Evolutionary conservation across 2,888 invertebrate genomes (phyloP).

Genomic region (Lasioglossum vierecki): DNA sequence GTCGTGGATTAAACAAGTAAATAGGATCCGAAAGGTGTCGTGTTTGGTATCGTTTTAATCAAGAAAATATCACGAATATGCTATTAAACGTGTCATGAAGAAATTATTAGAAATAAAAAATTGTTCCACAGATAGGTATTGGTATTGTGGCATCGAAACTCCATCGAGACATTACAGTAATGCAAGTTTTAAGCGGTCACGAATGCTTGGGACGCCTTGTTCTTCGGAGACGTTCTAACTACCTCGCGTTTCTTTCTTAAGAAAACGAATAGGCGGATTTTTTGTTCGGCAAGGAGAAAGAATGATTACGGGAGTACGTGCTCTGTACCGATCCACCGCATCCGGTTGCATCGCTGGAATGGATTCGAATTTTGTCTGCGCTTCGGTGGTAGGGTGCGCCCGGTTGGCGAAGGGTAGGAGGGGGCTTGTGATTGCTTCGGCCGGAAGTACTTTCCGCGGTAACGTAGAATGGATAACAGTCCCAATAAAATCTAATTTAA

Average conservation of each 20-base stretch:
- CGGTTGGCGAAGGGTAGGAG: background rate
- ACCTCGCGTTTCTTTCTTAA: slow-evolving; percentile 20
- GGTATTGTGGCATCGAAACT: background rate
- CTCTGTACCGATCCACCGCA: slow-evolving; percentile 55
- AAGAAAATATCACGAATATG: background rate
- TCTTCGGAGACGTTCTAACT: background rate
- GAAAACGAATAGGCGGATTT: slow-evolving; percentile 5
- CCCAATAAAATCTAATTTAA: slow-evolving; percentile 80
- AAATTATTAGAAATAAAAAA: background rate
- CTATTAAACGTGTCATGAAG: background rate
- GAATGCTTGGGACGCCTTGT: background rate
- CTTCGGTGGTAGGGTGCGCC: background rate
- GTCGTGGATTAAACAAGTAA: too few species aligned
- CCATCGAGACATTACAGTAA: background rate
- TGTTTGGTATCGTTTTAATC: background rate
- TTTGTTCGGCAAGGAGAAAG: slow-evolving; percentile 22
- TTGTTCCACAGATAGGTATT: background rate
- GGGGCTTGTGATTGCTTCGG: slow-evolving; percentile 68
- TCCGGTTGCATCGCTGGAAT: slow-evolving; percentile 52
- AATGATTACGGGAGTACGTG: slow-evolving; percentile 60
- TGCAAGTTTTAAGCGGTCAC: background rate
- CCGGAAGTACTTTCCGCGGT: slow-evolving; percentile 71
- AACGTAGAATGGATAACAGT: slow-evolving; percentile 76
- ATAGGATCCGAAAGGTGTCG: background rate
- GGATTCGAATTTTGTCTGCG: slow-evolving; percentile 66